These are phyloP conservation scores for Glyphotaelius pellucidus DNA, from an alignment of 2,888 invertebrate genomes.

Conservation along the genomic window DNA sequence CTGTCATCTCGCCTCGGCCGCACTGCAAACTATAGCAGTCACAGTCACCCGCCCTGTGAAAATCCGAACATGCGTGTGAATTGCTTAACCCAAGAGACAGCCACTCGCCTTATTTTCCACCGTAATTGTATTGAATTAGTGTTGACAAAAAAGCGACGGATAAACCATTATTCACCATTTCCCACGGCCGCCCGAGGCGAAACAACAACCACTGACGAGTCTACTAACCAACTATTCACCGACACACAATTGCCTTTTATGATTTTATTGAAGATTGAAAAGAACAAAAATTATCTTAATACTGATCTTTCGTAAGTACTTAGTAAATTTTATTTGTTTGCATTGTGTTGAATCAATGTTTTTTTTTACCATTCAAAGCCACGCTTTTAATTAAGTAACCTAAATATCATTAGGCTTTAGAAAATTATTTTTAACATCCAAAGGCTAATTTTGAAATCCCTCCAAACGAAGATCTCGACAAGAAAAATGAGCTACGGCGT, in stretches of 20 bases:
- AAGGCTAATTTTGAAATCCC: neutral
- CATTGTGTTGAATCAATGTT: slow-evolving; percentile 2
- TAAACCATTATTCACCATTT: slow-evolving; percentile 53
- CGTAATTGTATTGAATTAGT: slow-evolving; percentile 62
- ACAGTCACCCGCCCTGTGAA: slow-evolving; percentile 31
- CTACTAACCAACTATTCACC: neutral
- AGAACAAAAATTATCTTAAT: neutral
- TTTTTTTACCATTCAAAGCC: neutral
- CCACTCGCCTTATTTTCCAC: slow-evolving; percentile 59
- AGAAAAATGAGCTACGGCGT: neutral
- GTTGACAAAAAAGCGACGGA: slow-evolving; percentile 62
- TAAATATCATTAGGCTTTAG: neutral
- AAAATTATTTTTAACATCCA: neutral
- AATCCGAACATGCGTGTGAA: slow-evolving; percentile 57
- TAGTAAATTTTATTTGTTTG: neutral
- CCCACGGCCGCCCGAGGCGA: slow-evolving; percentile 56
- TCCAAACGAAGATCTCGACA: neutral
- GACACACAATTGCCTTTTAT: neutral
- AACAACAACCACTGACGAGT: slow-evolving; percentile 9
- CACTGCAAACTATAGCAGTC: neutral
- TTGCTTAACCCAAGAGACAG: slow-evolving; percentile 38
- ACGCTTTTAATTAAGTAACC: neutral
- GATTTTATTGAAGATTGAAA: neutral
- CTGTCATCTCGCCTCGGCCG: neutral
- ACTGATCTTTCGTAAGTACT: neutral